Evolutionary conservation across 2,888 invertebrate species (phyloP).

Genomic region (Philopedon plagiatum): DNA sequence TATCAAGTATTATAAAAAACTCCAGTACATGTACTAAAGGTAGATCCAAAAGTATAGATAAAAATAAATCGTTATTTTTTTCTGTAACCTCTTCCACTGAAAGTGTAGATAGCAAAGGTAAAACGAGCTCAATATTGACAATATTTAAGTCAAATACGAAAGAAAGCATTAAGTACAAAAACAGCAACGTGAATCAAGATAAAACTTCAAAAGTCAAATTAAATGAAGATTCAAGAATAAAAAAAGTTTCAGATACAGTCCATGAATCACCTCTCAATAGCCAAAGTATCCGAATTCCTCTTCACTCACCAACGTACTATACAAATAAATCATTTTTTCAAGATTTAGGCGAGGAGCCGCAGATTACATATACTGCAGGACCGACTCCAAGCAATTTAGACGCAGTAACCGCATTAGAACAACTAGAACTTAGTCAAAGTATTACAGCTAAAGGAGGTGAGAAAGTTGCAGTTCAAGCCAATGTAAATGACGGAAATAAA

Average conservation of each 20-base stretch:
- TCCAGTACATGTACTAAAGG: conserved; percentile 64
- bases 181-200: conserved; percentile 36
- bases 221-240: conserved; percentile 40
- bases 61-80: conserved; percentile 67
- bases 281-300: conserved; percentile 78
- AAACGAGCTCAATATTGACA: conserved; percentile 78
- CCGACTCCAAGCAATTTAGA: not conserved
- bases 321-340: conserved; percentile 65
- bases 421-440: not conserved
- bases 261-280: conserved; percentile 78
- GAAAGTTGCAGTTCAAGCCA: not conserved
- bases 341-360: conserved; percentile 70
- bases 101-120: conserved; percentile 68
- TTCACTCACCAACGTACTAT: conserved; percentile 83
- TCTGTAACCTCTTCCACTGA: conserved; percentile 72
- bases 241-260: conserved; percentile 60
- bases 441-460: not conserved
- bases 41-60: conserved; percentile 70
- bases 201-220: conserved; percentile 57
- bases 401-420: not conserved
- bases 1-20: conserved; percentile 65
- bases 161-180: conserved; percentile 68
- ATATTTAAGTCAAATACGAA: conserved; percentile 76
- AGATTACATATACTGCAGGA: conserved; percentile 70
- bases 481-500: not conserved